phyloP scores from a whole-genome alignment of 2,888 invertebrate genomes.

The Taenaris catops region DNA sequence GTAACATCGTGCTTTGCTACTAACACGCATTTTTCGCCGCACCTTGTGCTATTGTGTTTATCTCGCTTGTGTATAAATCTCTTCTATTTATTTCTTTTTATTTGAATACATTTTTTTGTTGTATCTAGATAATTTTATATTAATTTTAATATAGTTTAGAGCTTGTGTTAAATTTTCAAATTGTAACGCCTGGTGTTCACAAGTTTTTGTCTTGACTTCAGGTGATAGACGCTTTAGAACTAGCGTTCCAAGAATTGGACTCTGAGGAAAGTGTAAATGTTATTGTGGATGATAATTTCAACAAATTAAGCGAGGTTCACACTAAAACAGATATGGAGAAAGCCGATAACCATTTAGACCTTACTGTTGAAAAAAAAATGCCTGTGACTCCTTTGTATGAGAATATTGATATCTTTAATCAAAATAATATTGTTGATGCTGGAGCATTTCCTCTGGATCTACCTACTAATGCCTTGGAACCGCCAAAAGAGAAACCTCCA shows the following conservation, averaged over 20 bases:
- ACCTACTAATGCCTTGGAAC: slow-evolving; percentile 82
- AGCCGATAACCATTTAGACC: slow-evolving; percentile 36
- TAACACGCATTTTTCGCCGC: slow-evolving; percentile 50
- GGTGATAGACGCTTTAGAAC: slow-evolving; percentile 82
- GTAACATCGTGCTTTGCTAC: slow-evolving; percentile 44
- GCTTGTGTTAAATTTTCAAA: slow-evolving; percentile 13
- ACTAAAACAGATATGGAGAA: no score
- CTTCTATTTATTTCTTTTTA: slow-evolving; percentile 24
- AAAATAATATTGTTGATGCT: slow-evolving; percentile 43
- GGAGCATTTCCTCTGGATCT: slow-evolving; percentile 78
- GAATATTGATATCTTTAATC: slow-evolving; percentile 80
- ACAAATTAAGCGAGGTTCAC: no score
- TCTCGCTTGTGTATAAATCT: slow-evolving; percentile 26
- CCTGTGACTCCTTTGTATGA: slow-evolving; percentile 80
- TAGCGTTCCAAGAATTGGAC: slow-evolving; percentile 82
- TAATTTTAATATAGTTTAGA: slow-evolving; percentile 13
- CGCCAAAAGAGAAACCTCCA: slow-evolving; percentile 92
- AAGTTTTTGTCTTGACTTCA: slow-evolving; percentile 37
- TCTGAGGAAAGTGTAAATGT: slow-evolving; percentile 55
- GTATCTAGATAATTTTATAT: slow-evolving; percentile 20
- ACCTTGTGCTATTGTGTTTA: slow-evolving; percentile 34
- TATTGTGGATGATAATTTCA: slow-evolving; percentile 57
- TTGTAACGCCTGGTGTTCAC: slow-evolving; percentile 4
- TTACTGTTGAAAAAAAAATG: slow-evolving; percentile 50
- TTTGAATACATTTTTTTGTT: no score